Percentiles rank a stretch among this genome's conserved stretches.
These are phyloP conservation scores for Melanerpes formicivorus DNA, from an alignment of 2,113 vertebrate genomes.

Conservation along the genomic window DNA sequence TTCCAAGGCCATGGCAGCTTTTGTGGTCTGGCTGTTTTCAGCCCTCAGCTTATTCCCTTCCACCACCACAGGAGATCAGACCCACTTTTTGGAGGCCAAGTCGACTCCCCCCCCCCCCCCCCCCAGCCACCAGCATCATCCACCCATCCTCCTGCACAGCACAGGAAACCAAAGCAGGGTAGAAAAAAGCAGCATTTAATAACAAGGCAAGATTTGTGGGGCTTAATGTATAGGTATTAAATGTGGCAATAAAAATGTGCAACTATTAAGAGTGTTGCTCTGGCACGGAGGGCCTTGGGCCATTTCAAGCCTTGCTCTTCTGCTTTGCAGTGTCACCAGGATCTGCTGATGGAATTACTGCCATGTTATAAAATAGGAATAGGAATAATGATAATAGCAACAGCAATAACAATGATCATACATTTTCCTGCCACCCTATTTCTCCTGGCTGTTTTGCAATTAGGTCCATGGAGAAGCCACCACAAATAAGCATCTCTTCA, in stretches of 20 bases:
- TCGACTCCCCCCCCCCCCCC: not conserved
- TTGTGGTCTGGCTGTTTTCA: not conserved
- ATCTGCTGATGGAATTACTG: conserved; percentile 42
- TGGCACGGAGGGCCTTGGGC: not conserved
- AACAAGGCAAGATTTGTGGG: conserved; percentile 31
- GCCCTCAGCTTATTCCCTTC: not conserved
- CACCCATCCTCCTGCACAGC: not conserved
- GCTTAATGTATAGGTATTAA: conserved; percentile 39
- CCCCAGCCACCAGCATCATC: not conserved
- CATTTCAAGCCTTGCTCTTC: not conserved
- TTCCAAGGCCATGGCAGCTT: not conserved
- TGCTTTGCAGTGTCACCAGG: conserved; percentile 29
- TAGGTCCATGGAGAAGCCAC: not conserved
- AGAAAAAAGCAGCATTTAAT: conserved; percentile 21
- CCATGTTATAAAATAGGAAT: not conserved
- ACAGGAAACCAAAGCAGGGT: not conserved
- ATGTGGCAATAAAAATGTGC: conserved; percentile 42
- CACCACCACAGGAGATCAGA: fast-evolving
- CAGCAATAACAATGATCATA: not conserved
- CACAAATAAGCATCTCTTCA: not conserved
- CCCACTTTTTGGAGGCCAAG: fast-evolving
- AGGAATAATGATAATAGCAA: not conserved
- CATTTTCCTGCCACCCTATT: not conserved
- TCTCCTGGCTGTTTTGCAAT: not conserved
- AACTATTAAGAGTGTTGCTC: conserved; percentile 43